Evolutionary conservation across 1,140 invertebrate species (phyloP).

Genomic region (Trachymyrmex cornetzi): DNA sequence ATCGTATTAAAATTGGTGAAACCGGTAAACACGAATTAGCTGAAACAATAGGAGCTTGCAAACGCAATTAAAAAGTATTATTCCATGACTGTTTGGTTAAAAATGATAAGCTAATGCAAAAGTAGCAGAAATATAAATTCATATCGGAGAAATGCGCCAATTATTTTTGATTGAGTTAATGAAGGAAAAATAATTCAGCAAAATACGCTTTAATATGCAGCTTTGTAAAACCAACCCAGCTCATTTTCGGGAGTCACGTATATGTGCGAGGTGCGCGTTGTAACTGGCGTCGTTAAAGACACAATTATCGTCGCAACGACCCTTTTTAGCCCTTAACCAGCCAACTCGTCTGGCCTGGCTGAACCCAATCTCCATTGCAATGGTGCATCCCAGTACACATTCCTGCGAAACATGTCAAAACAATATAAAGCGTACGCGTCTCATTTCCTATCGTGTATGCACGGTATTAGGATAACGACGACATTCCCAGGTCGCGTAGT

Average conservation of each 20-base stretch:
- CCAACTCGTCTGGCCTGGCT: background rate
- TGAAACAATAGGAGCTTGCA: background rate
- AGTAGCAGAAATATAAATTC: background rate
- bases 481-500: background rate
- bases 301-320: constrained; percentile 46
- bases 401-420: constrained; percentile 53
- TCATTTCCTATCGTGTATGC: constrained; percentile 3
- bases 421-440: constrained; percentile 41
- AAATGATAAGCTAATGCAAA: constrained; percentile 3
- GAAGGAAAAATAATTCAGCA: background rate
- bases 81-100: background rate
- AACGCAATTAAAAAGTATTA: background rate
- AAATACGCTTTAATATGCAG: background rate
- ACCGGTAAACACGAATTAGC: background rate
- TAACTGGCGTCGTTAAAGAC: constrained; percentile 38
- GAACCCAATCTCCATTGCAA: constrained; percentile 56
- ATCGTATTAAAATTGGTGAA: background rate
- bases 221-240: background rate
- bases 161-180: constrained; percentile 2
- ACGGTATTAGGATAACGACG: constrained; percentile 15
- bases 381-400: constrained; percentile 14
- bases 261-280: background rate
- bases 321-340: constrained; percentile 13
- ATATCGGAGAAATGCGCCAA: background rate
- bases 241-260: constrained; percentile 15